Evolutionary conservation across 2,888 invertebrate species (phyloP).

Genomic region (Chorisops tibialis): DNA sequence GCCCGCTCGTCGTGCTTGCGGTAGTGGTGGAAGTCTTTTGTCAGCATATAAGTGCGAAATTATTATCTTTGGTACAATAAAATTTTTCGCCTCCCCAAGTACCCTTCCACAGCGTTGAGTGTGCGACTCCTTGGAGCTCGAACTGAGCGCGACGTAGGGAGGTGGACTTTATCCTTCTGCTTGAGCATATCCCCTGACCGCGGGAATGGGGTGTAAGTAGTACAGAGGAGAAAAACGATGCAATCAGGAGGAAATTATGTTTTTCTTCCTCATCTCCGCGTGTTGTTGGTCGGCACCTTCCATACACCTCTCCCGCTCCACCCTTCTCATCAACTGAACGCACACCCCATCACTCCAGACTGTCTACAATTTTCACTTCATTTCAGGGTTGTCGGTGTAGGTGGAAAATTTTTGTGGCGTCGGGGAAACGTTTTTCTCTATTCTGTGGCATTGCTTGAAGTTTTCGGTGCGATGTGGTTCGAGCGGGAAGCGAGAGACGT

Average conservation of each 20-base stretch:
- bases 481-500: background rate
- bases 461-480: background rate
- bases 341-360: background rate
- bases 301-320: background rate
- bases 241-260: constrained; percentile 33
- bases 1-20: background rate
- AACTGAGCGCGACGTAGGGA: background rate
- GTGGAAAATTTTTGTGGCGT: constrained; percentile 33
- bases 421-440: constrained; percentile 19
- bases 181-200: too few relatives aligned
- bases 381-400: constrained; percentile 14
- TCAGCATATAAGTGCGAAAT: constrained; percentile 34
- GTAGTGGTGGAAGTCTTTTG: constrained; percentile 32
- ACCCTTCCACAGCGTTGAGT: background rate
- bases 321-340: background rate
- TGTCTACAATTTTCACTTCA: constrained; percentile 24
- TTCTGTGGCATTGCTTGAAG: background rate
- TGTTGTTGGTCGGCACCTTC: constrained; percentile 6
- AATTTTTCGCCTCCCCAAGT: constrained; percentile 27
- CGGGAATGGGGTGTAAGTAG: background rate
- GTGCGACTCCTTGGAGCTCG: background rate
- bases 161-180: too few relatives aligned
- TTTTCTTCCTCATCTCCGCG: constrained; percentile 25
- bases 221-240: constrained; percentile 26
- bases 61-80: constrained; percentile 33